Conservation (phyloP, 2,113 vertebrate species). For the Raphicerus campestris region DNA sequence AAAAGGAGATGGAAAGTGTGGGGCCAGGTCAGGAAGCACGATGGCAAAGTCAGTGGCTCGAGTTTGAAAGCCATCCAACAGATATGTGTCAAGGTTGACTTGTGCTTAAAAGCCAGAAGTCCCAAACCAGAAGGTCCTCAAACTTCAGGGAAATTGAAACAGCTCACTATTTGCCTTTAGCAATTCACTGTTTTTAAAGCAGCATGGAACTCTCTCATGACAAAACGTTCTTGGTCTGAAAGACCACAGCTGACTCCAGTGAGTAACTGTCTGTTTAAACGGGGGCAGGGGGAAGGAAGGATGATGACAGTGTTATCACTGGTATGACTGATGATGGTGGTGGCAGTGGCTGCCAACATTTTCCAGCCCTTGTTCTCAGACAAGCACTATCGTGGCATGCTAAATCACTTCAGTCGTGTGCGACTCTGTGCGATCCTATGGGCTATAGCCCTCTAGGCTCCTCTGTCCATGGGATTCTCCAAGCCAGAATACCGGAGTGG, state of each 20-base stretch:
- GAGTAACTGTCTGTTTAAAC: not conserved
- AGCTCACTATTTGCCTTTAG: not conserved
- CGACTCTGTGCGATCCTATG: not conserved
- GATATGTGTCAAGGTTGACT: constrained; percentile 29
- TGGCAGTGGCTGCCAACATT: not conserved
- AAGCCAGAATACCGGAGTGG: not conserved
- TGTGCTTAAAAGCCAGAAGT: constrained; percentile 16
- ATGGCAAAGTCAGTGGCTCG: not conserved
- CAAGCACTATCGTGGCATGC: not conserved
- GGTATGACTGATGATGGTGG: not conserved
- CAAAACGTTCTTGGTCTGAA: not conserved
- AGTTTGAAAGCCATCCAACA: constrained; percentile 32
- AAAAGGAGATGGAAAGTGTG: constrained; percentile 40
- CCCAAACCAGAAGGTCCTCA: not conserved
- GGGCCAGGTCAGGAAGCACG: constrained; percentile 3
- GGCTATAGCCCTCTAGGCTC: not conserved
- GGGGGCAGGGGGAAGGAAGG: accelerated
- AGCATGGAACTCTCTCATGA: not conserved
- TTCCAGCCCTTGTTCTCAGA: not conserved
- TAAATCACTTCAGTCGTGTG: not conserved
- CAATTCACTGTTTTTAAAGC: not conserved
- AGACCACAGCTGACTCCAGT: not conserved
- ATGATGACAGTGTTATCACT: accelerated
- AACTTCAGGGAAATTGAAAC: not conserved
- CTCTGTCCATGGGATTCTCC: not conserved